Evolutionary conservation across 1,140 invertebrate species (phyloP), one percentile per base, ranked within the genome.

Genomic region (Penaeus indicus): DNA sequence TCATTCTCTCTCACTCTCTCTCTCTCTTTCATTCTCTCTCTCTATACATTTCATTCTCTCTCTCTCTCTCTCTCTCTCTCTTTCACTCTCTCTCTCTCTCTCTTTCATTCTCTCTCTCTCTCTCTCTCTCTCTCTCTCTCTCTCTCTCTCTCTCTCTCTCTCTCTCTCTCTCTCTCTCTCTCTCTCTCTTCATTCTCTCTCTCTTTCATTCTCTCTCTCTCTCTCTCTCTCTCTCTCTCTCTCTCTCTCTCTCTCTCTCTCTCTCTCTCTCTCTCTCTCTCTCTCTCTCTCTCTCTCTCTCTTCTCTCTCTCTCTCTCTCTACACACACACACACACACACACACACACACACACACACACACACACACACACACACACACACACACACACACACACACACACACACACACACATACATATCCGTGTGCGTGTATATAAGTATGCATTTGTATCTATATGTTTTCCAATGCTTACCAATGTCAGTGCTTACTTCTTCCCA

Each of bases 91-190:
- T 63, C 81, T 27, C 60, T 83, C 61, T 83, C 61, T 63, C 60
- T 64, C 81, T 64, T 62, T 64, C 81, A 19, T 1, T 72, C 67
- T 72, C 3, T 72, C 22, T 72, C 22, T 25, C 19, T 72, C 67
- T 72, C 67, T 72, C 67, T 72, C 69, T 72, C 22, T 72, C 69
- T 72, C 69, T 25, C n/a, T 72, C 69, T 72, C 22, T 72, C 22
- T 42, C 38, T 42, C 38, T 42, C 38, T 42, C 4, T 42, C 38
- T 42, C 38, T 42, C 4, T 8, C 8, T 72, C 69, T 27, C 16
- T 27, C 69, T 72, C 3, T 32, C 16, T 11, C 11, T 27, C 32
- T 16, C 4, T 16, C 22, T 72, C 0, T 32, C 18, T 32, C 1
- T 72, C 69, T 72, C 1, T 72, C 69, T 72, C n/a, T n/a, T 2